These are phyloP conservation scores for Pectinophora gossypiella DNA, from an alignment of 1,140 invertebrate species.

Conservation along the genomic window DNA sequence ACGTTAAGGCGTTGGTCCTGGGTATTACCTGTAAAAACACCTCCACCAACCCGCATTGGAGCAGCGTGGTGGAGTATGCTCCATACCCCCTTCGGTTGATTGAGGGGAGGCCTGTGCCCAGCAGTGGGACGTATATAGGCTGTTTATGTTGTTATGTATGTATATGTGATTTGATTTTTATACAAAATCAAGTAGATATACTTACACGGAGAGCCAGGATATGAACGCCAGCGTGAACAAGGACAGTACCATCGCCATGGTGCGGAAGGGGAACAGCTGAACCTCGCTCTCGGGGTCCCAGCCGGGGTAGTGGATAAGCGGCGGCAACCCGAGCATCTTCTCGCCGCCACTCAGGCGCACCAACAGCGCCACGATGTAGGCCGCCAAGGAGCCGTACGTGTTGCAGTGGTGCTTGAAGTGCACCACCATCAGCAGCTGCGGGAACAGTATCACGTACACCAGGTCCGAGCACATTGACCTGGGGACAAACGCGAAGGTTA, in stretches of 20 bases:
- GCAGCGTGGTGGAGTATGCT: no score
- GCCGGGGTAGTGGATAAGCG: constrained; percentile 92
- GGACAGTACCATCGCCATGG: constrained; percentile 91
- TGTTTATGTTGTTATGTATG: no score
- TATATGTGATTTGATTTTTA: no score
- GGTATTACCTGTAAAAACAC: no score
- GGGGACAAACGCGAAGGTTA: no score
- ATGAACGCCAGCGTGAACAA: constrained; percentile 85
- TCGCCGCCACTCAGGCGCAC: constrained; percentile 93
- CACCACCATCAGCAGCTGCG: constrained; percentile 97
- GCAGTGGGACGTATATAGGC: no score
- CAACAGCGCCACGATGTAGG: constrained; percentile 92
- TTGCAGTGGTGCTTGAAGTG: constrained; percentile 96
- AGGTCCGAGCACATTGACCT: constrained; percentile 97
- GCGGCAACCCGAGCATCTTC: constrained; percentile 85
- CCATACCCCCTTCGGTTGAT: no score
- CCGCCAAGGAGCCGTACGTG: constrained; percentile 95
- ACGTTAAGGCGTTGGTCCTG: no score
- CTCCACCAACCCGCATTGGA: no score
- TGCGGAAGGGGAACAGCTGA: constrained; percentile 93
- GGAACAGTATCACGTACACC: constrained; percentile 98
- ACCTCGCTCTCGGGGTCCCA: constrained; percentile 82
- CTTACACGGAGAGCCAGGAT: constrained; percentile 86
- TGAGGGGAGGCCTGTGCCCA: no score
- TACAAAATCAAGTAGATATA: no score